phyloP scores from a whole-genome alignment of 2,797 vertebrate species.

The Cyprinella venusta region DNA sequence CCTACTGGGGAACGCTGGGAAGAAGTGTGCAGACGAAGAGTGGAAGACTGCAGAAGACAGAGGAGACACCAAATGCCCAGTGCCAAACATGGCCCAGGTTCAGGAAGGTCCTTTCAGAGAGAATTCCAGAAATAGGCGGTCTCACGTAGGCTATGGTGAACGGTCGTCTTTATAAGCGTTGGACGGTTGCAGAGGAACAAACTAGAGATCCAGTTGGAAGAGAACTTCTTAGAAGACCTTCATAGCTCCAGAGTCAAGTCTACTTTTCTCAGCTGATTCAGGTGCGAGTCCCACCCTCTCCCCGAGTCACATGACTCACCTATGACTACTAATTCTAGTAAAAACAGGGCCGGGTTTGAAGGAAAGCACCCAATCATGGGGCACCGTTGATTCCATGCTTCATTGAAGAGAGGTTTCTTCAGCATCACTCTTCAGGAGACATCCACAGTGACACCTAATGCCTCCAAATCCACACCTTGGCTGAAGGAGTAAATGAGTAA shows the following conservation, averaged over 20 bases:
- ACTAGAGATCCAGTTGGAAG: conserved; percentile 1
- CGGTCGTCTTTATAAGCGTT: background rate
- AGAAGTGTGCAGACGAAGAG: conserved; percentile 76
- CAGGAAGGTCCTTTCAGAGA: conserved; percentile 28
- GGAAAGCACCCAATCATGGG: conserved; percentile 57
- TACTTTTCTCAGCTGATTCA: conserved; percentile 70
- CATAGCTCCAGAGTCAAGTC: conserved; percentile 58
- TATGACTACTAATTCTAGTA: conserved; percentile 52
- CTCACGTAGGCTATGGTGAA: background rate
- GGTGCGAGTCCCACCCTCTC: conserved; percentile 65
- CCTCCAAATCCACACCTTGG: conserved; percentile 45
- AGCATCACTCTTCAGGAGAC: conserved; percentile 59
- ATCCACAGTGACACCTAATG: conserved; percentile 59
- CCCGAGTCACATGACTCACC: conserved; percentile 69
- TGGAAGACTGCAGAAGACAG: conserved; percentile 79
- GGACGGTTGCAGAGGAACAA: background rate
- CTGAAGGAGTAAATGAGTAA: conserved; percentile 40
- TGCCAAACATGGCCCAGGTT: conserved; percentile 77
- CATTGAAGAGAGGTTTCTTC: conserved; percentile 58
- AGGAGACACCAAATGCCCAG: conserved; percentile 76
- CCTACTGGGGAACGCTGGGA: conserved; percentile 75
- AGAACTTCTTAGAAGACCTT: background rate
- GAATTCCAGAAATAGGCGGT: conserved; percentile 2
- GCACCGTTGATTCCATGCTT: conserved; percentile 58
- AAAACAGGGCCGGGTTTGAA: conserved; percentile 65